Evolutionary conservation across 64 coral and sea anemone species (phyloP).

Genomic region (Actinia tenebrosa): DNA sequence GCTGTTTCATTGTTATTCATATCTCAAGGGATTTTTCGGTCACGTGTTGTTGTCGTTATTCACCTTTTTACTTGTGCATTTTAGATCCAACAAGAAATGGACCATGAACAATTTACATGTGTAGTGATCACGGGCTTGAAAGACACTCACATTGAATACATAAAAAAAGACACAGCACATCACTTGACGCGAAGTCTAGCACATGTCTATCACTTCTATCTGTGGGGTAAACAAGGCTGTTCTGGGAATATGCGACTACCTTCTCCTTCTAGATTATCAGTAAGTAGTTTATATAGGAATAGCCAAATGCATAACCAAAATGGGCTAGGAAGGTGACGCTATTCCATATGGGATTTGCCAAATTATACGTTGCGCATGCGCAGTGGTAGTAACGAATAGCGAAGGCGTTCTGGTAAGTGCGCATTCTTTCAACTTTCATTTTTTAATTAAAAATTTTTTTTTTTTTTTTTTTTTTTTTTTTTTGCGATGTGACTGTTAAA

Average conservation of each 20-base stretch:
- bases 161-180: constrained; percentile 30
- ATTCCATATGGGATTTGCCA: no score
- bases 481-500: no score
- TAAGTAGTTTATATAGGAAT: constrained; percentile 1
- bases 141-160: constrained; percentile 60
- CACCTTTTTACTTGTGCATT: not conserved
- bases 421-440: no score
- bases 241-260: constrained; percentile 73
- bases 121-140: constrained; percentile 68
- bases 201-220: constrained; percentile 88
- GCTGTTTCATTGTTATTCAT: no score
- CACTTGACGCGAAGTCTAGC: constrained; percentile 39
- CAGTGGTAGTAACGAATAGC: no score
- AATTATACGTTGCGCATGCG: no score
- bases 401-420: no score
- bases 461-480: no score
- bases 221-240: constrained; percentile 68
- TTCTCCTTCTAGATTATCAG: constrained; percentile 36
- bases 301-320: not conserved
- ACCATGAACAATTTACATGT: constrained; percentile 59
- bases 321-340: no score
- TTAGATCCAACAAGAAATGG: constrained; percentile 49
- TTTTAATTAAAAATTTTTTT: no score
- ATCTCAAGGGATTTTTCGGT: no score
- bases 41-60: not conserved